Evolutionary conservation across 1,140 invertebrate genomes (phyloP).

Genomic region (Cotesia chilonis): DNA sequence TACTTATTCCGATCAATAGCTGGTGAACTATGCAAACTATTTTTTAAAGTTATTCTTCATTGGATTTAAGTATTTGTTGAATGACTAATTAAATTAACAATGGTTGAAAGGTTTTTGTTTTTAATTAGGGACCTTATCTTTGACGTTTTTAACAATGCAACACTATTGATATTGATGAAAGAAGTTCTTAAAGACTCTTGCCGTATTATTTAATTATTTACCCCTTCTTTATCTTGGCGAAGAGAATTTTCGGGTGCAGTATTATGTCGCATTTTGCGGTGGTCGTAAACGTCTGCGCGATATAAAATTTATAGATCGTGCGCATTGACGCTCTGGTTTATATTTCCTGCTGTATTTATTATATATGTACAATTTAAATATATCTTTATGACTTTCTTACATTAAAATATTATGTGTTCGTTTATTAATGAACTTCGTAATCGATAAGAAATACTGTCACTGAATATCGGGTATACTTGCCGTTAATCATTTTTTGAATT

Average conservation of each 20-base stretch:
- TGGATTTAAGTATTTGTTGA: not conserved
- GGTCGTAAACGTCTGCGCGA: conserved; percentile 20
- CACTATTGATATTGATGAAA: not conserved
- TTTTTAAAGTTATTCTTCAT: not conserved
- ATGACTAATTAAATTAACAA: no score
- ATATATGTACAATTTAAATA: not conserved
- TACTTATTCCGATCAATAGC: no score
- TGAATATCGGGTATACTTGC: no score
- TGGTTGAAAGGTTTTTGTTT: no score
- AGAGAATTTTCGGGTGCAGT: conserved; percentile 27
- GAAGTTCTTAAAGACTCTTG: not conserved
- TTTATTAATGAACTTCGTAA: no score
- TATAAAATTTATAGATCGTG: conserved; percentile 1
- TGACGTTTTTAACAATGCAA: not conserved
- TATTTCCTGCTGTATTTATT: conserved; percentile 1
- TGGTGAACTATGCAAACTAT: not conserved
- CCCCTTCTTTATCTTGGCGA: conserved; percentile 7
- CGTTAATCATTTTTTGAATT: no score
- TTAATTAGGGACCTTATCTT: no score
- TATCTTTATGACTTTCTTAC: not conserved
- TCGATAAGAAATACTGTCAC: no score
- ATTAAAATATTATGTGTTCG: no score
- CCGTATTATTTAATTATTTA: conserved; percentile 15
- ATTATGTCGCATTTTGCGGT: conserved; percentile 24
- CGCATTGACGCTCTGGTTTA: not conserved